Evolutionary conservation across 2,888 invertebrate species (phyloP).

Genomic region (Yponomeuta plumbellus): DNA sequence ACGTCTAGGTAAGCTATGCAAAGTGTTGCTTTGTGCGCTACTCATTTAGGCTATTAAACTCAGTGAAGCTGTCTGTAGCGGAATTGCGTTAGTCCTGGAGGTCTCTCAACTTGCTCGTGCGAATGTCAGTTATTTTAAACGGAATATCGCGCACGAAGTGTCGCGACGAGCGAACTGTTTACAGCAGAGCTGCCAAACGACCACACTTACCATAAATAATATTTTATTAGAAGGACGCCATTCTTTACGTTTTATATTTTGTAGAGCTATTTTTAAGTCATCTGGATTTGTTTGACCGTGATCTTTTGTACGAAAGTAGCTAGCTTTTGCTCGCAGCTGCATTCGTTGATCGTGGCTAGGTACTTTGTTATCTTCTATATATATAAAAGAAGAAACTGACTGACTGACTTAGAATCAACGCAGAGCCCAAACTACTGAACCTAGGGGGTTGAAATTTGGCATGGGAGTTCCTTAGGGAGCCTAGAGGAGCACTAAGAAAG

Average conservation of each 20-base stretch:
- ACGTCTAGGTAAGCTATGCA: background rate
- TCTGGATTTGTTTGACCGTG: background rate
- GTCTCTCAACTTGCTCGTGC: background rate
- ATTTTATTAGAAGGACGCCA: conserved; percentile 5
- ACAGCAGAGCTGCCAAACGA: conserved; percentile 6
- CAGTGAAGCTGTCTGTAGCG: background rate
- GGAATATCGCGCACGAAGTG: background rate
- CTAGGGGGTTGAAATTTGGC: too few relatives aligned
- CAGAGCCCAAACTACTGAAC: too few relatives aligned
- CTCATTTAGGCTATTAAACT: background rate
- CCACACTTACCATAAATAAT: conserved; percentile 6
- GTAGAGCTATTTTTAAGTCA: background rate
- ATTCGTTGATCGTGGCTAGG: background rate
- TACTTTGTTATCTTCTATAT: background rate
- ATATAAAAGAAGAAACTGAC: too few relatives aligned
- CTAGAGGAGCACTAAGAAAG: too few relatives aligned
- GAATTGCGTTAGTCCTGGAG: background rate
- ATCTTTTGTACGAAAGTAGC: background rate
- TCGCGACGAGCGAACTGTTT: background rate
- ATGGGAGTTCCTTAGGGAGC: too few relatives aligned
- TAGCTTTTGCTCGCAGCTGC: background rate
- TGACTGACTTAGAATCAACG: too few relatives aligned
- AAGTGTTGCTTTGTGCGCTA: background rate
- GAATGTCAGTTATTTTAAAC: background rate
- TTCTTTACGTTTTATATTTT: background rate